Evolutionary conservation across 2,888 invertebrate species (phyloP).

Genomic region (Torymus auratus): DNA sequence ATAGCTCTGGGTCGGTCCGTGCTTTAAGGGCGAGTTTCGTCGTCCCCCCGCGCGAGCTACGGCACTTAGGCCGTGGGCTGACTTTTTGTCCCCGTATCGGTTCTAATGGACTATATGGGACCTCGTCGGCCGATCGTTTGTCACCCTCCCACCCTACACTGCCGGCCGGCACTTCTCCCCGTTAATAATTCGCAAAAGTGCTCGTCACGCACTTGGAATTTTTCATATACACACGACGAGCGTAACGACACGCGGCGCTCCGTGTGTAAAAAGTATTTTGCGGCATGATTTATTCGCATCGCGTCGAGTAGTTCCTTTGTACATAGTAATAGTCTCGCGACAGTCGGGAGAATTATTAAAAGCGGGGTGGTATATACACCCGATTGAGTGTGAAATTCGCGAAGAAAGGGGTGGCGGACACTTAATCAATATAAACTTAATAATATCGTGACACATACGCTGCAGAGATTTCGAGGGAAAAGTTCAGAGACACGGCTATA

Average conservation of each 20-base stretch:
- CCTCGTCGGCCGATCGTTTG: conserved; percentile 33
- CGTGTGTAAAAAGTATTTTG: conserved; percentile 4
- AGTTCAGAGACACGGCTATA: too few relatives aligned
- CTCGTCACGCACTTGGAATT: conserved; percentile 47
- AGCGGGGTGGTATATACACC: too few relatives aligned
- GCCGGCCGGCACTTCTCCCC: neutral
- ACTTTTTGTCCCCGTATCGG: conserved; percentile 2
- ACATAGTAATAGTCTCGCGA: too few relatives aligned
- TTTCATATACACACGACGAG: conserved; percentile 20
- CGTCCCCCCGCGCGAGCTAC: neutral
- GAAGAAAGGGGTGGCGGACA: neutral
- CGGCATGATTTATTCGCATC: conserved; percentile 34
- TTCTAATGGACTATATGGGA: conserved; percentile 19
- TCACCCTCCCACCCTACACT: conserved; percentile 1
- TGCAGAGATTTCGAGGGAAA: too few relatives aligned
- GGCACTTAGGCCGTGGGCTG: neutral
- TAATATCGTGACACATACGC: too few relatives aligned
- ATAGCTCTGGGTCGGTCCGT: neutral
- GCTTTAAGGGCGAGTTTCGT: conserved; percentile 23
- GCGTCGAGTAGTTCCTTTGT: neutral
- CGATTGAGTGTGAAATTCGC: conserved; percentile 21
- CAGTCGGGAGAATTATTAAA: too few relatives aligned
- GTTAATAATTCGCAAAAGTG: conserved; percentile 40
- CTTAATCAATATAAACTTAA: too few relatives aligned
- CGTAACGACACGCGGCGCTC: neutral